Evolutionary conservation across 2,888 invertebrate genomes (phyloP).

Genomic region (Mesochorus sp.): DNA sequence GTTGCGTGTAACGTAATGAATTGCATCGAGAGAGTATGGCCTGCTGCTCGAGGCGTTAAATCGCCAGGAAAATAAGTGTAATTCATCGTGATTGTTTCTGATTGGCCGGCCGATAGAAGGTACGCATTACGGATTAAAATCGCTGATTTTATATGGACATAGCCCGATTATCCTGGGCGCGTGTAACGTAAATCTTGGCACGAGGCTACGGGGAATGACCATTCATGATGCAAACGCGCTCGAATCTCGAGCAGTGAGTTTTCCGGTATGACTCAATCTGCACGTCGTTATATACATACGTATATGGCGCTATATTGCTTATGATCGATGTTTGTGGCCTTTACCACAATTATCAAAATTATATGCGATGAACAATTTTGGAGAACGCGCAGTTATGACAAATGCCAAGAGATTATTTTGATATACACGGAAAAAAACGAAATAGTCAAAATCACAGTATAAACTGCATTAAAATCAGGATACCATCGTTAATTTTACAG

Average conservation of each 20-base stretch:
- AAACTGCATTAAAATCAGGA: no score
- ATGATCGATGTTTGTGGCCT: no score
- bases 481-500: no score
- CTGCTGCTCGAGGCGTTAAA: conserved; percentile 42
- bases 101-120: conserved; percentile 31
- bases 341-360: no score
- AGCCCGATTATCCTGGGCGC: conserved; percentile 14
- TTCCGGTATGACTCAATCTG: conserved; percentile 30
- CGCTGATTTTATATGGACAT: conserved; percentile 2
- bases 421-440: no score
- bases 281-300: conserved; percentile 12
- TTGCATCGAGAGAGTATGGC: conserved; percentile 22
- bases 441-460: no score
- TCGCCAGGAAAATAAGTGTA: conserved; percentile 17
- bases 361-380: no score
- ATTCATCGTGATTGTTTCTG: conserved; percentile 49
- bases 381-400: no score
- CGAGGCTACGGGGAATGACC: conserved; percentile 52
- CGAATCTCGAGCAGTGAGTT: conserved; percentile 18
- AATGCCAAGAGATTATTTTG: no score
- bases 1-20: neutral
- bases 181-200: conserved; percentile 43
- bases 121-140: conserved; percentile 22
- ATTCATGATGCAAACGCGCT: conserved; percentile 55
- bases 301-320: no score